Percentiles rank a stretch among this genome's conserved stretches.
Conservation (phyloP, 2,797 vertebrate species). For the Mustela erminea region DNA sequence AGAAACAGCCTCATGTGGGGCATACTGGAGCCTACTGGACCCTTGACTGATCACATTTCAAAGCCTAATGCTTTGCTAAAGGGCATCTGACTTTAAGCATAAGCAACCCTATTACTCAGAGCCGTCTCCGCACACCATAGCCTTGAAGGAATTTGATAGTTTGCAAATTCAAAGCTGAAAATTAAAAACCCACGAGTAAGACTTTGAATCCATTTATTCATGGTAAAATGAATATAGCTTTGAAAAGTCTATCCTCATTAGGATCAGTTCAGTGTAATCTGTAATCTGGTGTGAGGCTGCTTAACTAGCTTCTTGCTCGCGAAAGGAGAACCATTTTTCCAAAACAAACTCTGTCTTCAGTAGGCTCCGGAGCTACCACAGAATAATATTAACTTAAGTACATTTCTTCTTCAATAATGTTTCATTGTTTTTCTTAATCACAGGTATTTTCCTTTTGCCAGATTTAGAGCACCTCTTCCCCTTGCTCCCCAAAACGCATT, state of each 20-base stretch:
- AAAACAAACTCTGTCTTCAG: constrained; percentile 72
- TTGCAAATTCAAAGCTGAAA: constrained; percentile 68
- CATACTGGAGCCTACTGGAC: background rate
- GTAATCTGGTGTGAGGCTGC: constrained; percentile 70
- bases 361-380: constrained; percentile 57
- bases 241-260: constrained; percentile 83
- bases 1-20: constrained; percentile 19
- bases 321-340: constrained; percentile 70
- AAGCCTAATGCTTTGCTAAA: constrained; percentile 54
- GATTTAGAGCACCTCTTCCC: background rate
- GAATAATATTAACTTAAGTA: constrained; percentile 68
- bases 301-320: constrained; percentile 74
- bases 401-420: background rate
- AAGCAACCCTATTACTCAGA: constrained; percentile 53
- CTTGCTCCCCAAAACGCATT: background rate
- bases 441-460: constrained; percentile 63
- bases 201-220: constrained; percentile 79
- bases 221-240: constrained; percentile 80
- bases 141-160: constrained; percentile 81
- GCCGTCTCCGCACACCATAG: constrained; percentile 16
- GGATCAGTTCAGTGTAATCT: constrained; percentile 77
- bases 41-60: constrained; percentile 58
- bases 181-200: constrained; percentile 72
- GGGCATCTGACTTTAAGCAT: constrained; percentile 55
- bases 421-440: constrained; percentile 63